Evolutionary conservation across 2,113 vertebrate species (phyloP).

Genomic region (Dendrocopos noguchii): DNA sequence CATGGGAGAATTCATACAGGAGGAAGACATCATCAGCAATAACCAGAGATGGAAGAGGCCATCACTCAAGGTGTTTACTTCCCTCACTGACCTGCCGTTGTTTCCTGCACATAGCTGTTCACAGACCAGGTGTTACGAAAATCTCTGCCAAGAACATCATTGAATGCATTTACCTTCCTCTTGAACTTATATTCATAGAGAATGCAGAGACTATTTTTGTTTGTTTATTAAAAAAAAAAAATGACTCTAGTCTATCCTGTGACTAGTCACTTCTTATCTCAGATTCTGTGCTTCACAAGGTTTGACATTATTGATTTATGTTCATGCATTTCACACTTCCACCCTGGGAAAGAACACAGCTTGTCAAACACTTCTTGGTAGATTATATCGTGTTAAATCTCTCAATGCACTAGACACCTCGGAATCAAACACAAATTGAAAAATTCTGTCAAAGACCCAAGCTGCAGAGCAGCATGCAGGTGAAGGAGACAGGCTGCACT

Average conservation of each 20-base stretch:
- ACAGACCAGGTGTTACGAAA: background rate
- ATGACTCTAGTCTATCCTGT: background rate
- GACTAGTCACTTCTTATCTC: background rate
- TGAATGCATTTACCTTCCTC: background rate
- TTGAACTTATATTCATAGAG: background rate
- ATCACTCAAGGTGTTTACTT: background rate
- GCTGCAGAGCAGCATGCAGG: background rate
- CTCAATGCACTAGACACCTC: background rate
- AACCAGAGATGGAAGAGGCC: background rate
- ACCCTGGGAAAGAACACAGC: background rate
- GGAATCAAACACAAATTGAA: background rate
- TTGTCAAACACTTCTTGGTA: background rate
- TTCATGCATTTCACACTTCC: background rate
- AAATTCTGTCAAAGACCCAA: background rate
- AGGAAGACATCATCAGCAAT: background rate
- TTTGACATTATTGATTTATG: background rate
- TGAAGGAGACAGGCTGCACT: background rate
- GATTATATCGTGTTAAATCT: background rate
- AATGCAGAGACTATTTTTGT: background rate
- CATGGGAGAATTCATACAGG: background rate
- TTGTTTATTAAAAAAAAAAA: background rate
- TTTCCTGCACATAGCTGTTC: background rate
- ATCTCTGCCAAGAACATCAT: background rate
- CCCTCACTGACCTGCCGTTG: accelerated
- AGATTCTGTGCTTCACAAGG: background rate